phyloP scores from a whole-genome alignment of 1,140 invertebrate genomes.

The Trachymyrmex septentrionalis region DNA sequence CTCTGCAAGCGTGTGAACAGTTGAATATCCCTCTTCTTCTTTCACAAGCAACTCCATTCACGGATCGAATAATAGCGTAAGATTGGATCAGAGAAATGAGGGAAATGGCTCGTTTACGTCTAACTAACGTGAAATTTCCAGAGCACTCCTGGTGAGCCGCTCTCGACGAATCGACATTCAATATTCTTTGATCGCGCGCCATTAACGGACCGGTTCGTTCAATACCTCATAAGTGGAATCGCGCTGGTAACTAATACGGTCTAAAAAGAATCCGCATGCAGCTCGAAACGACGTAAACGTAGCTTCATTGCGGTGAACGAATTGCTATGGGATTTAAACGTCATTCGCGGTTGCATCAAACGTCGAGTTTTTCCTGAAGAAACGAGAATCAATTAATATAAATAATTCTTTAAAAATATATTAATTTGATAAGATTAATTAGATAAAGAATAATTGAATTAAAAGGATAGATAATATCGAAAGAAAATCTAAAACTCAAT shows the following conservation, averaged over 20 bases:
- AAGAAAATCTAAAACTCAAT: neutral
- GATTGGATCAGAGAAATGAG: constrained; percentile 65
- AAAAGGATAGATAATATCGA: neutral
- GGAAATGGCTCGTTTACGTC: constrained; percentile 73
- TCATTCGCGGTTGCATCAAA: neutral
- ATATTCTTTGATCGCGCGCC: constrained; percentile 75
- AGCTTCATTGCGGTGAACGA: neutral
- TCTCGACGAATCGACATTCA: constrained; percentile 71
- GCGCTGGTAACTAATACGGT: constrained; percentile 71
- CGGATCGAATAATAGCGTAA: constrained; percentile 60
- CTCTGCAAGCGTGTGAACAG: constrained; percentile 10
- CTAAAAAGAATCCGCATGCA: constrained; percentile 68
- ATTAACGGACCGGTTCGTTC: constrained; percentile 66
- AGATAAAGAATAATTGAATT: neutral
- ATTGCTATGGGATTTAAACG: neutral
- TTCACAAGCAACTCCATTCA: constrained; percentile 15
- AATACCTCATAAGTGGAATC: constrained; percentile 72
- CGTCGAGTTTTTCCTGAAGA: neutral
- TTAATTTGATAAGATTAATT: neutral
- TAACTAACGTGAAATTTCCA: constrained; percentile 76
- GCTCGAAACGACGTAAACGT: constrained; percentile 35
- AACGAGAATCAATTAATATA: neutral
- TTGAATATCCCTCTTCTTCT: constrained; percentile 32
- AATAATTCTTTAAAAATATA: neutral
- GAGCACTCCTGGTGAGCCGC: constrained; percentile 51